Base-by-base conservation (phyloP, 30 jellyfish, hydroid and myxozoan species). In the Aurelia sp. region DNA sequence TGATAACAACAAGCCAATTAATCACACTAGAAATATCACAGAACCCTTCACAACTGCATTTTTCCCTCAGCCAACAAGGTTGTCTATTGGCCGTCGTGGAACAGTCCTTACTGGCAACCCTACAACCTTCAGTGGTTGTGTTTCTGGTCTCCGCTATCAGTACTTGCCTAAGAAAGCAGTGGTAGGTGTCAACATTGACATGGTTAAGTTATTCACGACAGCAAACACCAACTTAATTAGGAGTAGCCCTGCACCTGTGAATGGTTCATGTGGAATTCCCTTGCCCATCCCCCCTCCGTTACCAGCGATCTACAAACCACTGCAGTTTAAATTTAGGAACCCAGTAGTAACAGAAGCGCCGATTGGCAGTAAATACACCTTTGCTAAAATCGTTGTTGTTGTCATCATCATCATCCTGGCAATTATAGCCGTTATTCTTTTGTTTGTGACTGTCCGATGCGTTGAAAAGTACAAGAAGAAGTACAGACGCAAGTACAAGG, bases 341-440 rank as follows among this genome's bases (percentile, higher is more conserved):
- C 89, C 96, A 18, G 92, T 74, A 1, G 84, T 76, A 41, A 87
- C 94, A 15, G 89, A 73, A 15, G 91, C 89, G 40, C 93, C 88
- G 11, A 66, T 76, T 55, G 97, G 86, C 50, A 22, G 82, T 21
- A 15, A 64, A 4, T 66, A 23, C 81, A 74, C 88, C 19, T 66
- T 82, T 13, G 82, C 81, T 6, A 74, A 78, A 13, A 71, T 78
- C n/a, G 89, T 70, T 13, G 84, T 81, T 50, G 87, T 82, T 23
- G 71, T 81, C 18, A 60, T 90, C 66, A 50, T 90, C 12, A 19
- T 75, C 71, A 70, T 90, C 18, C 79, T 77, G 0, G 87, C 82
- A 10, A 63, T 81, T 50, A 33, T 75, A 11, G 95, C 97, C 3
- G 71, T 90, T 30, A 59, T 75, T 20, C 77, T 90, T 8, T 66